Evolutionary conservation across 2,888 invertebrate species (phyloP), one percentile per base, ranked within the genome.

Genomic region (Tachina grossa): DNA sequence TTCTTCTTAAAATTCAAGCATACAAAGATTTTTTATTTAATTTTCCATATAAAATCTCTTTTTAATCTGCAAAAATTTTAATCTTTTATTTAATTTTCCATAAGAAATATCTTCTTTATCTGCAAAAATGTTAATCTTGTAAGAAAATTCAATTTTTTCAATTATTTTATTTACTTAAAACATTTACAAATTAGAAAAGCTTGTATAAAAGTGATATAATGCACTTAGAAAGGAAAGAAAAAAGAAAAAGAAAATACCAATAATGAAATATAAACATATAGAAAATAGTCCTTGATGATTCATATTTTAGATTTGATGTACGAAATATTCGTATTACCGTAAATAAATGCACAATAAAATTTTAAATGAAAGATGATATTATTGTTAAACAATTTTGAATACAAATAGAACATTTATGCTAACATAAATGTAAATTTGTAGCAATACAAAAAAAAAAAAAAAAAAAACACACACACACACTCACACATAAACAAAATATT

Each of bases 301-400:
- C 16, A 43, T 19, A 74, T 66, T 77, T 77, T 13, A 49, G 9
- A 69, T 59, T n/a, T 43, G 13, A 77, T 22, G n/a, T n/a, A 22
- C 10, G 19, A 63, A 51, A 43, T 16, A 16, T 31, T 31, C 31
- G 5, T 31, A 31, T 59, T 19, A 43, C n/a, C 19, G n/a, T 31
- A 68, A 71, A 45, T 47, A 82, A 69, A 76, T 63, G 10, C 14
- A 31, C 19, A 76, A 65, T 49, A 71, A 76, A 76, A 53, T 55
- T 51, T 55, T 57, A 31, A 71, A 71, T 49, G 16, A 41, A 65
- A 47, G 43, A 57, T 72, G 65, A 77, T 77, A 45, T 31, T 31
- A 31, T 77, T 65, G 49, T 72, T 45, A 65, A 65, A 65, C 49
- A 72, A 76, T 59, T 77, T 71, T 59, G 31, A 72, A 83, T 66